Evolutionary conservation across 2,888 invertebrate genomes (phyloP), one percentile per base, ranked within the genome.

Genomic region (Molorchus minor): DNA sequence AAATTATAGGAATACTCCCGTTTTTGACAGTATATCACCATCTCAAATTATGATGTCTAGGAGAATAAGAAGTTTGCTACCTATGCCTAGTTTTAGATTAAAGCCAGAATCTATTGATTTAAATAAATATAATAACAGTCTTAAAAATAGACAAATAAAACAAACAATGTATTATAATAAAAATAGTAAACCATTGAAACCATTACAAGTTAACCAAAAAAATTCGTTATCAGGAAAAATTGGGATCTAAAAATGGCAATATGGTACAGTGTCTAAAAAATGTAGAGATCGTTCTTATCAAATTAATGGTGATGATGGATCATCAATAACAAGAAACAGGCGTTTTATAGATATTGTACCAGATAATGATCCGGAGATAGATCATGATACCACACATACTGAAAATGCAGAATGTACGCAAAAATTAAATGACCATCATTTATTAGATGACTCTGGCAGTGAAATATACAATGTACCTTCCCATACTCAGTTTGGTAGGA

Each of bases 1-100:
- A 20, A 38, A 38, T 40, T 59, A 59, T 30, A 43, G 59, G 29
- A 59, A 58, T 52, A 40, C 29, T 7, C 41, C 41, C 8, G 25
- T 52, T 15, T 25, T 29, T 3, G 15, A 15, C 12, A 16, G 15
- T 19, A 8, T 29, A 16, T 54, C 44, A 33, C 52, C 52, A 8
- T 16, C 41, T n/a, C 52, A 53, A 33, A 29, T 53, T 4, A 13
- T 54, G 8, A 54, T 54, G 44, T 44, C 43, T 10, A 10, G 54
- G 3, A 44, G 21, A 13, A 16, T 44, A 8, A 41, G 44, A 33
- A 35, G 30, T 54, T 19, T 43, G 2, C 20, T 54, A 38, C 53
- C 53, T 13, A 12, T 17, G 16, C 10, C 38, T 7, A 17, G 16
- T 20, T 33, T 3, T 17, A 20, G 2, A 19, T 16, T 35, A 4